Conservation (phyloP, 2,113 vertebrate species). For the Caranx melampygus region DNA sequence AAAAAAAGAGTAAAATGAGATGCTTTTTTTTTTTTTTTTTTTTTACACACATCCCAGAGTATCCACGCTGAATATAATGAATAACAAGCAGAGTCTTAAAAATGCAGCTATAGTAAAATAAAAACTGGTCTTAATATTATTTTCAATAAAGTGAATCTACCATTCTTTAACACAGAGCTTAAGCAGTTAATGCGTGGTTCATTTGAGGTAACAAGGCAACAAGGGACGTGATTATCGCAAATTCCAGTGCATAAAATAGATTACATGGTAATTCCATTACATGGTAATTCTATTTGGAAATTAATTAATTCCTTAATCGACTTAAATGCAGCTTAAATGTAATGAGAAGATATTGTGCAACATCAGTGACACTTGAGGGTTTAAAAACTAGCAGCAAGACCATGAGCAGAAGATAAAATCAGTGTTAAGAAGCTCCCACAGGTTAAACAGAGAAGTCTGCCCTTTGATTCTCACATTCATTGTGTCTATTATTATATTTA, state of each 20-base stretch:
- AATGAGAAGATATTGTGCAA: background rate
- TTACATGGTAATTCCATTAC: constrained; percentile 54
- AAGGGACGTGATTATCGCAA: constrained; percentile 38
- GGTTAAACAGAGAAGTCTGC: background rate
- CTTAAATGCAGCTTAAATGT: constrained; percentile 42
- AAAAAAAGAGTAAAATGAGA: constrained; percentile 48
- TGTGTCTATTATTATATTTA: background rate
- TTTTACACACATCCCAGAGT: constrained; percentile 36
- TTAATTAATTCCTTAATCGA: constrained; percentile 53
- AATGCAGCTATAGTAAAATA: constrained; percentile 16
- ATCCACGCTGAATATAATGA: constrained; percentile 38
- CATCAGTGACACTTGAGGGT: background rate
- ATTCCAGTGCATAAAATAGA: constrained; percentile 38
- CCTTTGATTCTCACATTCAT: background rate
- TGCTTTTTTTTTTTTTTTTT: constrained; percentile 39
- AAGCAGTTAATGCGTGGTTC: constrained; percentile 1
- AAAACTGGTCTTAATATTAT: constrained; percentile 2
- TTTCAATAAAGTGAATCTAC: constrained; percentile 26
- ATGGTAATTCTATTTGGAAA: constrained; percentile 38
- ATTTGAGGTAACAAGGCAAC: constrained; percentile 9
- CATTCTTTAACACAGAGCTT: constrained; percentile 14
- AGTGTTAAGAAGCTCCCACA: background rate
- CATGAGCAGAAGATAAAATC: background rate
- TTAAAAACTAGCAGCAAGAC: constrained; percentile 4
- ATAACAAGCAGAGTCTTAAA: constrained; percentile 45